Evolutionary conservation across 2,113 vertebrate genomes (phyloP).

Genomic region (Vidua chalybeata): DNA sequence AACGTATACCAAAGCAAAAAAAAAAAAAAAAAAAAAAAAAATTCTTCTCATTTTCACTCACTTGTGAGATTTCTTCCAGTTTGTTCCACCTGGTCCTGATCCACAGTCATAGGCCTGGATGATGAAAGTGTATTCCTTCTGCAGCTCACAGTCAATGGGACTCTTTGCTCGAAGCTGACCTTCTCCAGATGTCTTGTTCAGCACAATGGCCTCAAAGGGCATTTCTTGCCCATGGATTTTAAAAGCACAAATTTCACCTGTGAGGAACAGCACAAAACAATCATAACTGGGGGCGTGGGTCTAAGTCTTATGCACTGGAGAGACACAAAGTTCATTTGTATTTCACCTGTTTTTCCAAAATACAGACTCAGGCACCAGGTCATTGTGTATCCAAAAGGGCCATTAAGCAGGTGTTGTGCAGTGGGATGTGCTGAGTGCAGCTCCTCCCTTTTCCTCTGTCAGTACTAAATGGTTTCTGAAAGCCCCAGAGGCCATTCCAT

Average conservation of each 20-base stretch:
- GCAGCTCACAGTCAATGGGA: slow-evolving; percentile 92
- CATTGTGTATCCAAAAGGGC: not conserved
- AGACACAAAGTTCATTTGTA: not conserved
- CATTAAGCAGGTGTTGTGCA: rapidly evolving
- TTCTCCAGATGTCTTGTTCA: slow-evolving; percentile 95
- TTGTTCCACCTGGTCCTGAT: slow-evolving; percentile 79
- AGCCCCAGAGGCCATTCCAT: not conserved
- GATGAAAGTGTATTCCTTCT: slow-evolving; percentile 97
- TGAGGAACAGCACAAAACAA: slow-evolving; percentile 17
- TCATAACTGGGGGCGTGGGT: not conserved
- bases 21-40: rapidly evolving
- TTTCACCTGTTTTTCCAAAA: not conserved
- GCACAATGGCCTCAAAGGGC: slow-evolving; percentile 92
- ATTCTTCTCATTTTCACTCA: slow-evolving; percentile 67
- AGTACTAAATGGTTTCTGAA: not conserved
- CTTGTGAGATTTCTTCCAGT: slow-evolving; percentile 98
- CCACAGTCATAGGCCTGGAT: slow-evolving; percentile 98
- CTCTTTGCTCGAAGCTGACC: slow-evolving; percentile 87
- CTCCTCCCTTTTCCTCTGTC: not conserved
- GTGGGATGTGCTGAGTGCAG: rapidly evolving
- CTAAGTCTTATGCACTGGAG: not conserved
- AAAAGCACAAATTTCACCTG: slow-evolving; percentile 97
- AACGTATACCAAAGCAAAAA: not conserved
- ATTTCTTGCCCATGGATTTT: slow-evolving; percentile 91
- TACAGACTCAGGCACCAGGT: not conserved